Evolutionary conservation across 2,888 invertebrate genomes (phyloP).

Genomic region (Theretra japonica): DNA sequence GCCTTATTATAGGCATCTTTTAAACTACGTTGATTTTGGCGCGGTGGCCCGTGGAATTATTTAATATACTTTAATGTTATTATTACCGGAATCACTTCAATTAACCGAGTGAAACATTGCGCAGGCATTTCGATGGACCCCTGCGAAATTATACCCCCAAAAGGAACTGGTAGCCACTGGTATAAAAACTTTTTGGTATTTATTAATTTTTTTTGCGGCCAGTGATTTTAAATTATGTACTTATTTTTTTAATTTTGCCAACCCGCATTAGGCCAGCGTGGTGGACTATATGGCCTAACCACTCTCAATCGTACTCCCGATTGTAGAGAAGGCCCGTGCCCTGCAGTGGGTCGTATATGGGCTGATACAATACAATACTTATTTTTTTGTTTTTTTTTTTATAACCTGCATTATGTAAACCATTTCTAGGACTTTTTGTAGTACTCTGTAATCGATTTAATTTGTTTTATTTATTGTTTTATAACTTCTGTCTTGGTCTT

Average conservation of each 20-base stretch:
- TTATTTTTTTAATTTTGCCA: no score
- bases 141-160: neutral
- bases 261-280: no score
- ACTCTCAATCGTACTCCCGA: no score
- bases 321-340: no score
- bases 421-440: no score
- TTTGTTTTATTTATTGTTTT: constrained; percentile 6
- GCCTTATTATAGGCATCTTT: neutral
- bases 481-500: no score
- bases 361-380: no score
- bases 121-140: neutral
- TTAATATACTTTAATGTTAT: neutral
- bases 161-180: neutral
- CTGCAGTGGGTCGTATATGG: no score
- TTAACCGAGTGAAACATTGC: neutral
- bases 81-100: neutral
- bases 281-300: no score
- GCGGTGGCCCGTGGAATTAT: neutral
- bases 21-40: neutral
- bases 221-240: neutral
- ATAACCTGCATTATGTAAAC: no score
- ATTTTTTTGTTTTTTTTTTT: no score
- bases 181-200: neutral
- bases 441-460: neutral
- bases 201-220: neutral